phyloP scores from a whole-genome alignment of 2,888 invertebrate genomes.

The Vannuccia rotundouncinata region DNA sequence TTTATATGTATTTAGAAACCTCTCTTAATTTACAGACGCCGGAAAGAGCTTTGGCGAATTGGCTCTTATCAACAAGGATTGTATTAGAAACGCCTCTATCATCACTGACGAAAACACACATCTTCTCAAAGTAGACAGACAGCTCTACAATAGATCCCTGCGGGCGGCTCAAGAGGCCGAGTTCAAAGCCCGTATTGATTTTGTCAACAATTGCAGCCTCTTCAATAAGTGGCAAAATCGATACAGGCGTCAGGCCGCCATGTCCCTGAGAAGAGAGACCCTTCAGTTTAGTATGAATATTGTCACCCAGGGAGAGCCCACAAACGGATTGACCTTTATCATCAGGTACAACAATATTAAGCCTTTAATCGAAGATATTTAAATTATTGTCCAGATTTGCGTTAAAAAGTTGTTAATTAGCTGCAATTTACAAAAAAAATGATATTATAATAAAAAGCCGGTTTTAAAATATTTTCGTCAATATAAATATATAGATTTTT shows the following conservation, averaged over 20 bases:
- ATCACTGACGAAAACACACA: conserved; percentile 51
- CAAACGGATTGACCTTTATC: conserved; percentile 49
- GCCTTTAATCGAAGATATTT: too few relatives aligned
- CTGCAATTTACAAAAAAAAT: too few relatives aligned
- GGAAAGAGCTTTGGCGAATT: conserved; percentile 56
- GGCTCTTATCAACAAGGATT: conserved; percentile 53
- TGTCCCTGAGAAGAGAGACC: conserved; percentile 48
- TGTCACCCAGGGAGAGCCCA: conserved; percentile 48
- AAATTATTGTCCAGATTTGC: too few relatives aligned
- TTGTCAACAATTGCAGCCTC: conserved; percentile 47
- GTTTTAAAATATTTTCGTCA: too few relatives aligned
- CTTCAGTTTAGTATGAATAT: conserved; percentile 48
- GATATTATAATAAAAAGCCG: too few relatives aligned
- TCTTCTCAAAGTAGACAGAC: conserved; percentile 51
- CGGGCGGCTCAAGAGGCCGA: conserved; percentile 45
- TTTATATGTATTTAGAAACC: too few relatives aligned
- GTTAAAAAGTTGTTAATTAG: too few relatives aligned
- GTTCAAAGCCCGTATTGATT: conserved; percentile 48
- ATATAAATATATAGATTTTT: too few relatives aligned
- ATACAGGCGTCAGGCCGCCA: conserved; percentile 51
- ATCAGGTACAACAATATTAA: too few relatives aligned
- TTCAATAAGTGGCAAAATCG: conserved; percentile 49
- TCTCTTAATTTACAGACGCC: conserved; percentile 45
- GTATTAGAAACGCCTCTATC: conserved; percentile 54
- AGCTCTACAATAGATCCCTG: conserved; percentile 48